These are phyloP conservation scores for Spisula subtruncata DNA, from an alignment of 2,888 invertebrate species.

Conservation along the genomic window DNA sequence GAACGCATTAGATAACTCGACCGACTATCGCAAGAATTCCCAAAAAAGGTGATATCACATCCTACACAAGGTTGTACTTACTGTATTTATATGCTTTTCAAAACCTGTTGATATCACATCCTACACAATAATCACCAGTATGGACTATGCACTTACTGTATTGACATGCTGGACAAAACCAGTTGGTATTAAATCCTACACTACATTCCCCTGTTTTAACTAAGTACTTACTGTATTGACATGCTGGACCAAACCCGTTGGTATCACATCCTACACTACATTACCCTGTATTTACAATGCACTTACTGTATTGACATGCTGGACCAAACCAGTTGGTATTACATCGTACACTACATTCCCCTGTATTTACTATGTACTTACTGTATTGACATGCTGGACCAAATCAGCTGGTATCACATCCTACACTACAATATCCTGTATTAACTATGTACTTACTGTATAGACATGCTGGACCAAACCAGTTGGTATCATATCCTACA, in stretches of 20 bases:
- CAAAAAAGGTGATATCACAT: background rate
- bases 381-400: constrained; percentile 57
- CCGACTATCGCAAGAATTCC: no score
- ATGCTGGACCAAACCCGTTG: background rate
- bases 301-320: constrained; percentile 10
- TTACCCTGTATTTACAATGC: no score
- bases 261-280: no score
- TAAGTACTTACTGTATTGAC: constrained; percentile 57
- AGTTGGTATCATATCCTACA: no score
- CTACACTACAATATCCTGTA: constrained; percentile 50
- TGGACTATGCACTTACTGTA: constrained; percentile 43
- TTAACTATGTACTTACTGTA: constrained; percentile 36
- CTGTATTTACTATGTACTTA: constrained; percentile 42
- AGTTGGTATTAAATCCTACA: constrained; percentile 35
- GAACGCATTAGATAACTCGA: no score
- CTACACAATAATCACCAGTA: constrained; percentile 44
- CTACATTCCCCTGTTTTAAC: constrained; percentile 55
- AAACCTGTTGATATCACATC: no score
- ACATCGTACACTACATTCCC: constrained; percentile 36
- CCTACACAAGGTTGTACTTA: no score
- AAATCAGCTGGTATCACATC: constrained; percentile 35
- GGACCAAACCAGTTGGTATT: no score
- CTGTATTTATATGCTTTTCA: background rate
- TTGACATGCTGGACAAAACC: constrained; percentile 60
- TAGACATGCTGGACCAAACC: no score